Evolutionary conservation across 2,113 vertebrate genomes (phyloP), one percentile per base, ranked within the genome.

Genomic region (Ranitomeya imitator): DNA sequence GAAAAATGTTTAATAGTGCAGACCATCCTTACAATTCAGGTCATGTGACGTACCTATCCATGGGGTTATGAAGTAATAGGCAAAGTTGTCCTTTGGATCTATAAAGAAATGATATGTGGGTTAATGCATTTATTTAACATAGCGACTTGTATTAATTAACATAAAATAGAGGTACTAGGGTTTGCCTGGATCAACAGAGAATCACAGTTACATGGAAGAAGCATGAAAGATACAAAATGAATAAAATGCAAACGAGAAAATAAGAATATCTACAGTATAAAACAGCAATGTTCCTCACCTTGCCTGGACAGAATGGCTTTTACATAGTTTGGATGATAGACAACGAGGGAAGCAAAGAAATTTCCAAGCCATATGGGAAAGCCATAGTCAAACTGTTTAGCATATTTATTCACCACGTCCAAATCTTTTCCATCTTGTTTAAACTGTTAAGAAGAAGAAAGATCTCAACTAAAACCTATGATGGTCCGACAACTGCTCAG

Each of bases 301-400:
- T 67, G 60, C 55, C 85, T 85, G 63, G 69, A 67, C 54, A 90
- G 63, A 45, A 90, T 23, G 83, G 89, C 59, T 82, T 88, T 90
- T 9, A 81, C 84, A n/a, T 90, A 90, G 52, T 90, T 89, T n/a
- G 90, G 90, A 16, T 90, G 89, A 67, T 13, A n/a, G 19, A 88
- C 2, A 7, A 65, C 1, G 13, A 90, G 31, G 0, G 18, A 1
- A 69, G 83, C 80, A 26, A 67, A 10, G 79, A 88, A 90, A 7
- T 57, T 57, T 19, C 86, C 86, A 2, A 90, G 16, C 90, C 90
- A 90, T 57, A 87, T 83, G 14, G 90, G 55, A 65, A 26, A 90
- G 65, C 55, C 90, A 51, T 83, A 90, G 4, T 65, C 85, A 21
- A 76, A 90, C 77, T 88, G 60, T 83, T 73, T 52, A 10, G 82